A percentile compares a stretch with the other conserved stretches of the same genome.
Evolutionary conservation across 1,140 invertebrate genomes (phyloP).

Genomic region (Lepidurus packardi): DNA sequence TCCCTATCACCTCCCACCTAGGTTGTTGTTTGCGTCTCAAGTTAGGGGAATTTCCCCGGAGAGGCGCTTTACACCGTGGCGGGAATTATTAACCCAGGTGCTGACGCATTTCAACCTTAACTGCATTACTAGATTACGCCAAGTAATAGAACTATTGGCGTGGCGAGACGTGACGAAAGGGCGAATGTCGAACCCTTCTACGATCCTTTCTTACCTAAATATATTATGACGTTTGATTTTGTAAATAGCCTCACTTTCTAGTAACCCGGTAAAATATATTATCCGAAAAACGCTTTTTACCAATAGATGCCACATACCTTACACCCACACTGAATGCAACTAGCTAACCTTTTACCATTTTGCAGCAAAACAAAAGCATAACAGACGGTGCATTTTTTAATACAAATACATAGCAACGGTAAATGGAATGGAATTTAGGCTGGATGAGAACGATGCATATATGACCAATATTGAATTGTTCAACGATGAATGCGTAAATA

Average conservation of each 20-base stretch:
- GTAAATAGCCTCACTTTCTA: too few relatives aligned
- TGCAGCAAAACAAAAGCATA: neutral
- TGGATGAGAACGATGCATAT: neutral
- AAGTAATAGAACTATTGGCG: too few relatives aligned
- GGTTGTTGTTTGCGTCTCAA: neutral
- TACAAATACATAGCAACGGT: neutral
- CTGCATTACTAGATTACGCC: too few relatives aligned
- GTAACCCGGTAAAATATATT: constrained; percentile 5
- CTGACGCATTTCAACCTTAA: too few relatives aligned
- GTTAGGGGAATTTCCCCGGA: neutral
- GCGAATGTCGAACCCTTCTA: too few relatives aligned
- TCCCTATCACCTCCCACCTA: constrained; percentile 3
- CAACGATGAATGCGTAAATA: neutral
- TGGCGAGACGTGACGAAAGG: too few relatives aligned
- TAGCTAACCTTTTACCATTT: neutral
- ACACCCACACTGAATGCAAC: neutral
- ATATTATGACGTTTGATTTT: too few relatives aligned
- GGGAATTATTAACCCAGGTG: neutral
- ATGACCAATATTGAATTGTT: neutral
- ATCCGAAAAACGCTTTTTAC: neutral
- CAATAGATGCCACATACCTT: neutral
- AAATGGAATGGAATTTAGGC: constrained; percentile 9
- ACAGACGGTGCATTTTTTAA: neutral
- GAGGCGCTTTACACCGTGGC: neutral
- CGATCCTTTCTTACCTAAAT: too few relatives aligned